phyloP scores from a whole-genome alignment of 2,888 invertebrate species.

The Agriopis leucophaearia region DNA sequence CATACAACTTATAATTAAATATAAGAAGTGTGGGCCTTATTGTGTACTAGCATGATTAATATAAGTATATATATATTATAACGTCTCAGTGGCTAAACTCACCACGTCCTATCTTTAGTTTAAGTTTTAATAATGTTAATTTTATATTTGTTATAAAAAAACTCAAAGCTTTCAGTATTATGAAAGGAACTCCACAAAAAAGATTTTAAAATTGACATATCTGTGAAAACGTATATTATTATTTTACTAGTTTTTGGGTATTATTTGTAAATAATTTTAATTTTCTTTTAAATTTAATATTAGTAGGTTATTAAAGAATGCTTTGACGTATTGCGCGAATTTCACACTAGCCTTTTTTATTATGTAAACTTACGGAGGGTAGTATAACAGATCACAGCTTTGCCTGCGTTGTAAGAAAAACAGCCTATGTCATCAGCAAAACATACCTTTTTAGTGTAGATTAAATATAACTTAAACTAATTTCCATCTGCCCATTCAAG shows the following conservation, averaged over 20 bases:
- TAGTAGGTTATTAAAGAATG: not conserved
- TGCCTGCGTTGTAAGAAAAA: too few species aligned
- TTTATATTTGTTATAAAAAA: slow-evolving; percentile 10
- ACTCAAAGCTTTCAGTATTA: slow-evolving; percentile 16
- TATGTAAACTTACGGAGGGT: too few species aligned
- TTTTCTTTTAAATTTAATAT: not conserved
- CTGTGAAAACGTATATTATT: not conserved
- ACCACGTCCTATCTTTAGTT: slow-evolving; percentile 74
- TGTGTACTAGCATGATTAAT: slow-evolving; percentile 44
- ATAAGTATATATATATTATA: slow-evolving; percentile 17
- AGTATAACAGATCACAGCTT: too few species aligned
- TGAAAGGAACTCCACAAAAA: not conserved
- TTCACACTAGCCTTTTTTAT: too few species aligned
- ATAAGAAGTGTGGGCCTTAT: slow-evolving; percentile 58
- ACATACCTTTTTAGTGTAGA: too few species aligned
- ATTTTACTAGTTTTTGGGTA: not conserved
- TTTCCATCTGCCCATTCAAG: too few species aligned
- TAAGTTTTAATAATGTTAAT: slow-evolving; percentile 43
- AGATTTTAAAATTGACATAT: not conserved
- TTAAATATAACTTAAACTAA: too few species aligned
- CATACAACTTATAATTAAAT: slow-evolving; percentile 20
- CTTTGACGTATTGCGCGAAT: too few species aligned
- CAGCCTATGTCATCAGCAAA: too few species aligned
- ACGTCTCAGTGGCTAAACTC: slow-evolving; percentile 81
- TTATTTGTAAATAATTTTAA: not conserved